Conservation (phyloP, 37 sponge, comb jelly and placozoan genomes). For the Beroe forskalii region DNA sequence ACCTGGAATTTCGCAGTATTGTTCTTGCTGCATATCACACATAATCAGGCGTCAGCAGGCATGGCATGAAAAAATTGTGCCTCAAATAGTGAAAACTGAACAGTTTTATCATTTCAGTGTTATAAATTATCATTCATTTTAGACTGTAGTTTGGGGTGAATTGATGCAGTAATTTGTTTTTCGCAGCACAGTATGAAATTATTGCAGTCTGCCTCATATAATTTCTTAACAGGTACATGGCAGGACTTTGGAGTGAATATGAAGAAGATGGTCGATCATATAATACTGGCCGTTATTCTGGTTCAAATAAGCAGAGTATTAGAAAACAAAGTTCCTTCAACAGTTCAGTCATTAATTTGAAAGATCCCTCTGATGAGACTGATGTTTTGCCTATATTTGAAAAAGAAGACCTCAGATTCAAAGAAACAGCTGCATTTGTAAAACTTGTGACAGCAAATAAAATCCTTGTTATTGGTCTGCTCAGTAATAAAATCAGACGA, state of each 20-base stretch:
- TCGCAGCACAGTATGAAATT: too few species aligned
- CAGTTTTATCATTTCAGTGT: too few species aligned
- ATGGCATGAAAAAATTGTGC: too few species aligned
- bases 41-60: too few species aligned
- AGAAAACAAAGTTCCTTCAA: neutral
- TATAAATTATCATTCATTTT: too few species aligned
- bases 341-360: slow-evolving; percentile 8
- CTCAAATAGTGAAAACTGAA: too few species aligned
- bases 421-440: slow-evolving; percentile 3
- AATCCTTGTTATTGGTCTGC: slow-evolving; percentile 20
- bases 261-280: slow-evolving; percentile 11
- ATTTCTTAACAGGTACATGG: too few species aligned
- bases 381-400: slow-evolving; percentile 17
- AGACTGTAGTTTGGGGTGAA: too few species aligned
- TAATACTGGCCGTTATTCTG: neutral
- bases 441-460: slow-evolving; percentile 35
- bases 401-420: slow-evolving; percentile 1
- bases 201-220: too few species aligned
- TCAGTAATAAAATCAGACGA: slow-evolving; percentile 15
- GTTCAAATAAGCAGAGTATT: neutral
- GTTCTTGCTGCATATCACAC: too few species aligned
- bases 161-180: too few species aligned
- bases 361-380: neutral
- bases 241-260: slow-evolving; percentile 50
- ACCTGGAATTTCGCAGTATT: too few species aligned